These are phyloP conservation scores for Ailurus styani DNA, from an alignment of 2,113 vertebrate species.

Conservation along the genomic window DNA sequence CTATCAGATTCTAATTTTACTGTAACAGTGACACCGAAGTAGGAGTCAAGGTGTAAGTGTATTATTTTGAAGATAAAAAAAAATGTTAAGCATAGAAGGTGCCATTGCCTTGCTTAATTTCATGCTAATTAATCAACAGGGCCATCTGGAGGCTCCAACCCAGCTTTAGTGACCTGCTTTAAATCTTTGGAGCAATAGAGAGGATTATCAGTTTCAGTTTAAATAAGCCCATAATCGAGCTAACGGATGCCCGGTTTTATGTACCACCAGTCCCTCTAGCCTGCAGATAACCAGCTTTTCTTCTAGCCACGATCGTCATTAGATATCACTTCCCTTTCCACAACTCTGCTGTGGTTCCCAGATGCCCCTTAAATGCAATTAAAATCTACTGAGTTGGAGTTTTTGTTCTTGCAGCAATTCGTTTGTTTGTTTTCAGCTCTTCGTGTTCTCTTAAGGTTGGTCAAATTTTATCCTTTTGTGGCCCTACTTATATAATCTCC, in stretches of 20 bases:
- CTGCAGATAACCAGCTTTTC: not conserved
- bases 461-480: not conserved
- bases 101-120: not conserved
- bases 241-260: not conserved
- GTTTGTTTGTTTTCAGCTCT: not conserved
- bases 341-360: not conserved
- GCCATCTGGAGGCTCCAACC: not conserved
- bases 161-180: not conserved
- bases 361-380: not conserved
- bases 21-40: not conserved
- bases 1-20: not conserved
- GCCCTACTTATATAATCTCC: not conserved
- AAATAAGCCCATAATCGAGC: not conserved
- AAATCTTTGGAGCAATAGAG: not conserved
- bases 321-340: not conserved
- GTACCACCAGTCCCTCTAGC: not conserved
- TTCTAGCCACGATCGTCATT: not conserved
- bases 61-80: not conserved
- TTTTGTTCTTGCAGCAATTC: not conserved
- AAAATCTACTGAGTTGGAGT: not conserved
- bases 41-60: not conserved
- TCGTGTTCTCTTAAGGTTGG: not conserved
- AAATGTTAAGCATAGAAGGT: not conserved
- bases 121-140: not conserved
- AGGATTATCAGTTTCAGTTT: accelerated